Evolutionary conservation across 1,140 invertebrate species (phyloP), one percentile per base, ranked within the genome.

Genomic region (Aleiodes sp.): DNA sequence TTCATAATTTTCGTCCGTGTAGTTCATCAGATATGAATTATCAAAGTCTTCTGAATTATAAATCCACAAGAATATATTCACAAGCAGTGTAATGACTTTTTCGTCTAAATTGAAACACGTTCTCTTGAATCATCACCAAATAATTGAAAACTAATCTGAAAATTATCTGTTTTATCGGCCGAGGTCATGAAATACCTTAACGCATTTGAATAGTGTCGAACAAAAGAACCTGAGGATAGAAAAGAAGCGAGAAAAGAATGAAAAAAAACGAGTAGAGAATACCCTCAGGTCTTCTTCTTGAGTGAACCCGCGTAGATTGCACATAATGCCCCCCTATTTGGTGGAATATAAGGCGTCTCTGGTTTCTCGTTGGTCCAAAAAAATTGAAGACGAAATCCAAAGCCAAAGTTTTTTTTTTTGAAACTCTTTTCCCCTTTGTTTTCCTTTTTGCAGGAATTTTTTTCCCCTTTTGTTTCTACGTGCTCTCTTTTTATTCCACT

Each of bases 271-370:
- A 16, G 19, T 21, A 52, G 4, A 52, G 9, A 52, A 52, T 16
- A 12, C 16, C 46, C 16, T 52, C 41, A n/a, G n/a, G 16, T 52
- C 46, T 52, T 52, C 46, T 12, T 52, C 46, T 52, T 8, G 46
- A 52, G 16, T 9, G 46, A 8, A 24, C 21, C 46, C 46, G 46
- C 21, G 8, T 21, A 16, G 10, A 52, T 52, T 24, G 4, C 31
- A 52, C 46, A n/a, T n/a, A 52, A 52, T 52, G 21, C 46, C 1
- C 46, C 46, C 46, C 46, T 52, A 52, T 41, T 35, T 35, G 39
- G 39, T 8, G 39, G 21, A 52, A 4, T n/a, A n/a, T n/a, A n/a
- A n/a, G n/a, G n/a, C 21, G 46, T 52, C 46, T 52, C 26, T 52
- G 46, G 26, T 52, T 52, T 52, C 46, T 52, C 46, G 19, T 21